Evolutionary conservation across 30 jellyfish, hydroid and myxozoan genomes (phyloP), one percentile per base, ranked within the genome.

Genomic region (Turritopsis rubra): DNA sequence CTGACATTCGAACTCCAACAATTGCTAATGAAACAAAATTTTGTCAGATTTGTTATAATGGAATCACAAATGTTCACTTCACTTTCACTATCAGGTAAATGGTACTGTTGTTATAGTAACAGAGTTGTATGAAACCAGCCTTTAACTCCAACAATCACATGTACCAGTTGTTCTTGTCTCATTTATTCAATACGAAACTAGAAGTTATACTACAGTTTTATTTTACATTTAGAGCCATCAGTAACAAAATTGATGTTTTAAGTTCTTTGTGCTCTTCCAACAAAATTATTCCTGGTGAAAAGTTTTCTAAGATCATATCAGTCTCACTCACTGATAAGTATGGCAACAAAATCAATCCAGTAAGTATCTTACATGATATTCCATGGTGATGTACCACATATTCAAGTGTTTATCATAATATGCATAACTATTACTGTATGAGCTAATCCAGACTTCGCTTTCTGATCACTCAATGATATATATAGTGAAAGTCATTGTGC

Each of bases 1-100:
- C 96, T 28, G 79, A 82, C 21, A 79, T 88, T 27, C 30, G 82
- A 89, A 89, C 91, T 29, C 96, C 91, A 18, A 31, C 85, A 16
- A 31, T 85, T 20, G 66, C 81, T 25, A 81, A 83, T 54, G 96
- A 88, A n/a, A 66, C 68, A 29, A 88, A 83, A 52, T 88, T 66
- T 73, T 88, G 96, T 83, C 96, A 81, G 75, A 83, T 88, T 13
- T 73, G 85, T 1, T 83, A 65, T 53, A 76, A 24, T 19, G 83
- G 68, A 18, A 81, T 66, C 4, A 53, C 68, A 52, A 75, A 53
- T 60, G 84, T 84, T n/a, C 88, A 82, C 20, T 54, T 71, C 52
- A 27, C 79, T 1, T 88, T 88, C 53, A 17, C 30, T 75, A 31
- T 88, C 23, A 88, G 81, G 96, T 88, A 28, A 53, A 29, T 72